phyloP scores from a whole-genome alignment of 2,888 invertebrate species.

The Acleris cristana region DNA sequence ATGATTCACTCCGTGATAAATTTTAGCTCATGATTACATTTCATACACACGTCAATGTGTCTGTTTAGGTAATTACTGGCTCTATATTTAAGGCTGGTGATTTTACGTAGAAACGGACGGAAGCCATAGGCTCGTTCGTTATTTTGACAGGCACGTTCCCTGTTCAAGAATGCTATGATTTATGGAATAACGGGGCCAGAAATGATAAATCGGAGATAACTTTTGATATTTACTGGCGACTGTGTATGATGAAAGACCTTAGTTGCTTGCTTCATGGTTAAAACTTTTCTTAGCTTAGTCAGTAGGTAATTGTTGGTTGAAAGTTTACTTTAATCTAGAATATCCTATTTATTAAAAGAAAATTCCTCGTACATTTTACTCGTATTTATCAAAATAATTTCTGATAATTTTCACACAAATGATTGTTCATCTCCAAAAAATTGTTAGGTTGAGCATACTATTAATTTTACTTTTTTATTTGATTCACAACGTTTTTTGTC shows the following conservation, averaged over 20 bases:
- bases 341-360: too few species aligned
- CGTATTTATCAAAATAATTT: too few species aligned
- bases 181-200: conserved; percentile 63
- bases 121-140: conserved; percentile 62
- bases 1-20: conserved; percentile 83
- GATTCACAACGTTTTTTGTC: too few species aligned
- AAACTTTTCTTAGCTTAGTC: background rate
- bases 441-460: too few species aligned
- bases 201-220: conserved; percentile 72
- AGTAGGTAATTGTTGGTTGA: too few species aligned
- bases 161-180: conserved; percentile 70
- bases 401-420: too few species aligned
- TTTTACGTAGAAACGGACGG: conserved; percentile 68
- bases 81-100: conserved; percentile 67
- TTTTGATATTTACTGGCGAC: conserved; percentile 39
- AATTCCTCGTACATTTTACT: too few species aligned
- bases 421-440: too few species aligned
- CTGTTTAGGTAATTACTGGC: conserved; percentile 79
- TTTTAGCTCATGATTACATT: conserved; percentile 84
- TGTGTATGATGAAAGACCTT: conserved; percentile 6
- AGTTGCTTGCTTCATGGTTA: background rate
- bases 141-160: conserved; percentile 63
- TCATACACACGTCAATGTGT: conserved; percentile 80
- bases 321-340: too few species aligned
- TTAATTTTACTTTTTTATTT: too few species aligned